phyloP scores from a whole-genome alignment of 1,140 invertebrate species.

The Nilaparvata lugens region DNA sequence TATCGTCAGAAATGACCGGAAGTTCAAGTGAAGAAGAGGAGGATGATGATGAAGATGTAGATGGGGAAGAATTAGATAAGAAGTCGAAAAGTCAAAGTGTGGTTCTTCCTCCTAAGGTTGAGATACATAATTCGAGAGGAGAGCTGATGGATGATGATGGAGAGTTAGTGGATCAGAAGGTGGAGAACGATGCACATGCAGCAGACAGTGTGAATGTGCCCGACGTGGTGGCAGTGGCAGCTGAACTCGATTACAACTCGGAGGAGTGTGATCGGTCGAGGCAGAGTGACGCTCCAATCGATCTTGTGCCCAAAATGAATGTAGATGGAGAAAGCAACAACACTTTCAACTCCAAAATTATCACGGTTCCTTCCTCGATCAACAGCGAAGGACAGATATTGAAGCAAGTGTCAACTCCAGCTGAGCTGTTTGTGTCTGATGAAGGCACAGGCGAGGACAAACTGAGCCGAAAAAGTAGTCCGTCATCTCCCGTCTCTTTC shows the following conservation, averaged over 20 bases:
- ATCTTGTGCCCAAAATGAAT: slow-evolving; percentile 20
- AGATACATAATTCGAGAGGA: slow-evolving; percentile 55
- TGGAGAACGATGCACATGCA: not conserved
- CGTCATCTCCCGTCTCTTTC: slow-evolving; percentile 35
- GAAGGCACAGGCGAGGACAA: slow-evolving; percentile 12
- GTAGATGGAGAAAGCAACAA: slow-evolving; percentile 6
- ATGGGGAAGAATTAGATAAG: slow-evolving; percentile 33
- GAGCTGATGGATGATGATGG: slow-evolving; percentile 49
- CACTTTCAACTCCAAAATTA: slow-evolving; percentile 21
- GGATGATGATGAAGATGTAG: slow-evolving; percentile 24
- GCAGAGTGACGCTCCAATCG: slow-evolving; percentile 4
- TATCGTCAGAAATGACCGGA: slow-evolving; percentile 40
- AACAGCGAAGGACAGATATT: slow-evolving; percentile 17
- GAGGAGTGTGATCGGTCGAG: not conserved
- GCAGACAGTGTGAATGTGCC: slow-evolving; percentile 22
- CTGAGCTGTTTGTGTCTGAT: slow-evolving; percentile 23
- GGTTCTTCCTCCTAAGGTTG: slow-evolving; percentile 42
- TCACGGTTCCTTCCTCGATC: slow-evolving; percentile 18
- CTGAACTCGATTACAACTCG: slow-evolving; percentile 1
- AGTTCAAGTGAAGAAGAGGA: slow-evolving; percentile 33
- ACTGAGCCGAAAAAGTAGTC: slow-evolving; percentile 40
- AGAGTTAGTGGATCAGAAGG: slow-evolving; percentile 8
- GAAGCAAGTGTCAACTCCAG: slow-evolving; percentile 27
- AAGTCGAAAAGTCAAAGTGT: slow-evolving; percentile 26
- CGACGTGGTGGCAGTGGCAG: slow-evolving; percentile 21